phyloP scores from a whole-genome alignment of 2,888 invertebrate genomes.

The Kryphioiulus occultus region DNA sequence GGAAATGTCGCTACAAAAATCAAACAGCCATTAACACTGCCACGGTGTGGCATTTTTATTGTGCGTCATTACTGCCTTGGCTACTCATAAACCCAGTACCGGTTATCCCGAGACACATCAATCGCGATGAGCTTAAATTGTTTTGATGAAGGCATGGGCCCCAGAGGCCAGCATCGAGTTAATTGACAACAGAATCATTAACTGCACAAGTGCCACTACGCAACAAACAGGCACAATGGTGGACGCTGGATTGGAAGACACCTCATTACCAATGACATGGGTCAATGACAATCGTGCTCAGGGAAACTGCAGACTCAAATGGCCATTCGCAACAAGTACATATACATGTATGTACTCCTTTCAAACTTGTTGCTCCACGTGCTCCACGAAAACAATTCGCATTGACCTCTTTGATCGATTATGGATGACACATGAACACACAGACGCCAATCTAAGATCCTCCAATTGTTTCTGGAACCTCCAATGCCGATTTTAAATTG shows the following conservation, averaged over 20 bases:
- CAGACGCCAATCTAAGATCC: neutral
- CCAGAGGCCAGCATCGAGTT: slow-evolving; percentile 20
- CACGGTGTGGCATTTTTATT: neutral
- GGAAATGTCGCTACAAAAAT: neutral
- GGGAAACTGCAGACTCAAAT: neutral
- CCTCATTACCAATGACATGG: neutral
- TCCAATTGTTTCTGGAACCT: neutral
- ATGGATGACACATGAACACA: neutral
- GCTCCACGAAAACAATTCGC: neutral
- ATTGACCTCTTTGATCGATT: too few relatives aligned
- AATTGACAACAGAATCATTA: slow-evolving; percentile 32
- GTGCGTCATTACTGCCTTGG: neutral
- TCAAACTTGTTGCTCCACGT: neutral
- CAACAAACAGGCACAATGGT: neutral
- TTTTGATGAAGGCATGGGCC: slow-evolving; percentile 5
- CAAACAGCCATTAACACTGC: neutral
- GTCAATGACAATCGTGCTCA: neutral
- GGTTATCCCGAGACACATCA: slow-evolving; percentile 32
- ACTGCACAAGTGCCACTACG: neutral
- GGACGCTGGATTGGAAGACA: neutral
- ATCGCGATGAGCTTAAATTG: slow-evolving; percentile 27
- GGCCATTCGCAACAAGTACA: slow-evolving; percentile 7
- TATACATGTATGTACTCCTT: too few relatives aligned
- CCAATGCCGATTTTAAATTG: too few relatives aligned
- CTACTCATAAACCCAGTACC: slow-evolving; percentile 9